These are phyloP conservation scores for Cheilosia grossa DNA, from an alignment of 2,888 invertebrate genomes.

Conservation along the genomic window DNA sequence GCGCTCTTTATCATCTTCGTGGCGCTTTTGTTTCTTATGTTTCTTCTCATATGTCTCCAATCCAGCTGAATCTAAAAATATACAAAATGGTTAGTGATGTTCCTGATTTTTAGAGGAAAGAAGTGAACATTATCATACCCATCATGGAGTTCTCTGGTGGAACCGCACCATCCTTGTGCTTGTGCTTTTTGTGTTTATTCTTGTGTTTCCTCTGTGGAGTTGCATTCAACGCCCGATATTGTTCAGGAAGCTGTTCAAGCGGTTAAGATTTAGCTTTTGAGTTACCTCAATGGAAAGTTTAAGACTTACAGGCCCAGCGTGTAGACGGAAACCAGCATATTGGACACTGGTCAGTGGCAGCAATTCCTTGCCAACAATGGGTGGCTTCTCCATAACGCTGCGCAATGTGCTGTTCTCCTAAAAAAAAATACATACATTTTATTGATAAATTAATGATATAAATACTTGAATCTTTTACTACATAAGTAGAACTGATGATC, in stretches of 20 bases:
- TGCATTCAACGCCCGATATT: conserved; percentile 96
- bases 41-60: conserved; percentile 96
- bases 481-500: too few species aligned
- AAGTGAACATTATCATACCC: conserved; percentile 83
- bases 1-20: conserved; percentile 96
- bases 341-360: conserved; percentile 93
- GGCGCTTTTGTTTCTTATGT: conserved; percentile 96
- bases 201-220: conserved; percentile 96
- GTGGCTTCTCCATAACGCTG: conserved; percentile 97
- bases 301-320: conserved; percentile 90
- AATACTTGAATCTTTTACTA: neutral
- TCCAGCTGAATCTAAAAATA: conserved; percentile 85
- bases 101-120: neutral
- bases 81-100: neutral
- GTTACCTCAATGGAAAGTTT: neutral
- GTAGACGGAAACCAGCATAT: conserved; percentile 95
- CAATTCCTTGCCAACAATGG: conserved; percentile 95
- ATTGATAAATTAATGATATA: neutral
- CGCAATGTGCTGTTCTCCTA: conserved; percentile 93
- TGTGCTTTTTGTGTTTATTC: conserved; percentile 97
- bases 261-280: conserved; percentile 13
- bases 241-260: conserved; percentile 90
- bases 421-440: conserved; percentile 41
- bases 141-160: conserved; percentile 90
- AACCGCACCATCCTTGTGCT: conserved; percentile 93